Conservation (phyloP, 2,113 vertebrate genomes). For the Steatornis caripensis region DNA sequence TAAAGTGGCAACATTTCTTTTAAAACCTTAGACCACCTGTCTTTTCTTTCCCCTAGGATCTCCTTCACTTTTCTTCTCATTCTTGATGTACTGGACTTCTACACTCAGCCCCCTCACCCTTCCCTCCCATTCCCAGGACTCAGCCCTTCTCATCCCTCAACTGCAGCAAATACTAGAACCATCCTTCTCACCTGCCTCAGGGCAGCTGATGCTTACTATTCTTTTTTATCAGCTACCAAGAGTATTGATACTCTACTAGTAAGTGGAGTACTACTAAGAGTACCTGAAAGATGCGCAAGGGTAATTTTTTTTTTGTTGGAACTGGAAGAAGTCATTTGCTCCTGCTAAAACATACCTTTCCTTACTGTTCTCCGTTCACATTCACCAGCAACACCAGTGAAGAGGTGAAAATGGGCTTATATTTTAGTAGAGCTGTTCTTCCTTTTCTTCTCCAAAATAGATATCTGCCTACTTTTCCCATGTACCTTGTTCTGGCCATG, state of each 20-base stretch:
- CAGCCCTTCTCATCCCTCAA: not conserved
- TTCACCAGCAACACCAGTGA: not conserved
- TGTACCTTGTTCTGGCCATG: not conserved
- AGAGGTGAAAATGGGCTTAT: not conserved
- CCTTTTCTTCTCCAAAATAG: not conserved
- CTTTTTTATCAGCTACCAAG: not conserved
- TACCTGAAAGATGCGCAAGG: not conserved
- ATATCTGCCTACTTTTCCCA: not conserved
- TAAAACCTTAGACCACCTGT: not conserved
- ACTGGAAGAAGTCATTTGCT: not conserved
- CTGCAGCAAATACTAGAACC: not conserved
- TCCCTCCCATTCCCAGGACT: not conserved
- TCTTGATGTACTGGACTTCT: not conserved
- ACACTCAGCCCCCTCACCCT: fast-evolving
- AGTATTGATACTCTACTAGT: not conserved
- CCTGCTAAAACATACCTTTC: not conserved
- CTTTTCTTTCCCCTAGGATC: not conserved
- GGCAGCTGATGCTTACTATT: not conserved
- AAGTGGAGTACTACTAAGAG: not conserved
- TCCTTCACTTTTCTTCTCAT: not conserved
- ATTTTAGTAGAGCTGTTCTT: not conserved
- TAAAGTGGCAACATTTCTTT: not conserved
- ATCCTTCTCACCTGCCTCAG: not conserved
- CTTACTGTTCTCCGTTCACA: not conserved
- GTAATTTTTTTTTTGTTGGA: not conserved